Percentiles rank a stretch among this genome's conserved stretches.
phyloP scores from a whole-genome alignment of 2,888 invertebrate species.

The Drosophila mimetica region DNA sequence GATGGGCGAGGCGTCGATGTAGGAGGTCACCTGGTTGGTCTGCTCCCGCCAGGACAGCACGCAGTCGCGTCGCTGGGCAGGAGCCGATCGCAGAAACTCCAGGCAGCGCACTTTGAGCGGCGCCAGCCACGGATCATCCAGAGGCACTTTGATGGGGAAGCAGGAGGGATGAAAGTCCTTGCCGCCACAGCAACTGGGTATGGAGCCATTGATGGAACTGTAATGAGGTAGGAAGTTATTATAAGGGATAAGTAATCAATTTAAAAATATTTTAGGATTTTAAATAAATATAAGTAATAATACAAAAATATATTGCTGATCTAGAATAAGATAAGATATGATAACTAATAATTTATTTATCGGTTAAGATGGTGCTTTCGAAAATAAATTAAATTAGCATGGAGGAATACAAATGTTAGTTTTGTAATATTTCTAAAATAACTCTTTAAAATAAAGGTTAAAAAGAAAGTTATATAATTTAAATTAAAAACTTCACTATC shows the following conservation, averaged over 20 bases:
- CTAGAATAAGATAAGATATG: neutral
- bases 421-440: too few relatives aligned
- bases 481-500: too few relatives aligned
- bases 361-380: too few relatives aligned
- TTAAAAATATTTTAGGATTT: neutral
- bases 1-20: conserved; percentile 92
- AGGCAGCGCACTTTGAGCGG: conserved; percentile 90
- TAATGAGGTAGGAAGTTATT: neutral
- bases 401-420: too few relatives aligned
- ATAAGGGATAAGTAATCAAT: neutral
- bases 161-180: conserved; percentile 92
- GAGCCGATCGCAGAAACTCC: conserved; percentile 93
- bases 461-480: too few relatives aligned
- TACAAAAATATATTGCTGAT: neutral
- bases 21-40: conserved; percentile 93
- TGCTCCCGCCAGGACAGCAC: conserved; percentile 93
- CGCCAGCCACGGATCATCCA: conserved; percentile 90
- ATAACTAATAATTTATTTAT: neutral
- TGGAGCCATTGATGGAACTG: conserved; percentile 89
- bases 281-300: neutral
- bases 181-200: conserved; percentile 90
- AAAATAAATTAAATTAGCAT: too few relatives aligned
- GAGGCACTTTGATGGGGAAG: conserved; percentile 90
- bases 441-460: too few relatives aligned
- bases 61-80: conserved; percentile 92